Evolutionary conservation across 2,888 invertebrate species (phyloP).

Genomic region (Sycophila texana): DNA sequence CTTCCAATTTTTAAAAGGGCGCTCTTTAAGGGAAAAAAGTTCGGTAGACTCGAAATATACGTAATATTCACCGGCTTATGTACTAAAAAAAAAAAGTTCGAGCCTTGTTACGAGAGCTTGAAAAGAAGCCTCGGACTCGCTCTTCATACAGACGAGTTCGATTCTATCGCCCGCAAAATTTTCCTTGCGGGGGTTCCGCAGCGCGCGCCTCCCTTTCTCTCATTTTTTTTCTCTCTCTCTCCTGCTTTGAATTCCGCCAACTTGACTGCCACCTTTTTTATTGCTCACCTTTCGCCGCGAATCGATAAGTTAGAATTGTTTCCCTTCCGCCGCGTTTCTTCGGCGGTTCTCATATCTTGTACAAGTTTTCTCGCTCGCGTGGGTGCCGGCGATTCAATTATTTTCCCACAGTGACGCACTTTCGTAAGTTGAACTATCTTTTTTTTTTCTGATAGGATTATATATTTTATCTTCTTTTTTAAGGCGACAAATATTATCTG

Average conservation of each 20-base stretch:
- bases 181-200: slow-evolving; percentile 42
- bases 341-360: not conserved
- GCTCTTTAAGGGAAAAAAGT: slow-evolving; percentile 37
- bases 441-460: no score
- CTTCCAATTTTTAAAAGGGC: slow-evolving; percentile 29
- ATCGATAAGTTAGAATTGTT: slow-evolving; percentile 63
- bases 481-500: no score
- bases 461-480: no score
- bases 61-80: slow-evolving; percentile 43
- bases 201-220: slow-evolving; percentile 21
- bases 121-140: slow-evolving; percentile 25
- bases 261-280: slow-evolving; percentile 60
- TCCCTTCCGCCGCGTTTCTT: slow-evolving; percentile 55
- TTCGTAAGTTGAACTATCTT: slow-evolving; percentile 53
- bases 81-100: slow-evolving; percentile 36
- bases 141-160: slow-evolving; percentile 50
- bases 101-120: slow-evolving; percentile 51
- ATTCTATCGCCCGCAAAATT: slow-evolving; percentile 53
- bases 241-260: slow-evolving; percentile 60
- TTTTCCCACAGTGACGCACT: slow-evolving; percentile 63
- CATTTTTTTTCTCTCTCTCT: slow-evolving; percentile 20
- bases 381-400: slow-evolving; percentile 66
- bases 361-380: slow-evolving; percentile 30
- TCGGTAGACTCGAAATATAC: slow-evolving; percentile 33
- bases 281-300: slow-evolving; percentile 48